Percentiles rank a stretch among this genome's conserved stretches.
phyloP scores from a whole-genome alignment of 1,140 invertebrate genomes.

The Trichonephila clavipes region DNA sequence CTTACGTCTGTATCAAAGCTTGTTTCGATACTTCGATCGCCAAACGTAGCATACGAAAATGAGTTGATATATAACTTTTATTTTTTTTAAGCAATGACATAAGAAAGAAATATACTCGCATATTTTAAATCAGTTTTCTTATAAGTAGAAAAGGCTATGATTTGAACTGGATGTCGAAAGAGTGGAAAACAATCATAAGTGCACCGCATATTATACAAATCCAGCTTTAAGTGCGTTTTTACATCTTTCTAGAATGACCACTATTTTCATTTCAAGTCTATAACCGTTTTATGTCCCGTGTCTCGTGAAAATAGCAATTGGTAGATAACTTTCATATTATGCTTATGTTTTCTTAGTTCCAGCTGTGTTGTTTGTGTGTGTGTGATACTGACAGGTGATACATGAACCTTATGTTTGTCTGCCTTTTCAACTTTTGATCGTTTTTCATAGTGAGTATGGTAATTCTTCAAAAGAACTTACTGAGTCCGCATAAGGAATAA shows the following conservation, averaged over 20 bases:
- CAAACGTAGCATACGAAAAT: too few relatives aligned
- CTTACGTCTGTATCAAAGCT: too few relatives aligned
- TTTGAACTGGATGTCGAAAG: too few relatives aligned
- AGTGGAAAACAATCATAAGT: neutral
- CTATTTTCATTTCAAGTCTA: neutral
- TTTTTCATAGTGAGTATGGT: neutral
- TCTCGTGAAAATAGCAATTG: neutral
- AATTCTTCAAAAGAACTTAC: neutral
- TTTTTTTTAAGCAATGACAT: too few relatives aligned
- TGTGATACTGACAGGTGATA: conserved; percentile 1
- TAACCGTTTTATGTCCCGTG: neutral
- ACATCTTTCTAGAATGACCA: neutral
- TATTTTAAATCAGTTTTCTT: too few relatives aligned
- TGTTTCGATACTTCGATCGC: too few relatives aligned
- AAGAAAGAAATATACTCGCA: too few relatives aligned
- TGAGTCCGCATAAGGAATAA: neutral
- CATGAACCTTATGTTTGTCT: neutral
- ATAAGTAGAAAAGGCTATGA: too few relatives aligned
- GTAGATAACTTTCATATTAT: neutral
- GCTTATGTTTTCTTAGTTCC: neutral
- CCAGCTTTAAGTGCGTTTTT: neutral
- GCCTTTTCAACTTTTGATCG: neutral
- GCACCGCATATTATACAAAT: neutral
- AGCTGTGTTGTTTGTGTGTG: neutral
- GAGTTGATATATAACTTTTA: too few relatives aligned